Evolutionary conservation across 1,140 invertebrate genomes (phyloP).

Genomic region (Homarus americanus): DNA sequence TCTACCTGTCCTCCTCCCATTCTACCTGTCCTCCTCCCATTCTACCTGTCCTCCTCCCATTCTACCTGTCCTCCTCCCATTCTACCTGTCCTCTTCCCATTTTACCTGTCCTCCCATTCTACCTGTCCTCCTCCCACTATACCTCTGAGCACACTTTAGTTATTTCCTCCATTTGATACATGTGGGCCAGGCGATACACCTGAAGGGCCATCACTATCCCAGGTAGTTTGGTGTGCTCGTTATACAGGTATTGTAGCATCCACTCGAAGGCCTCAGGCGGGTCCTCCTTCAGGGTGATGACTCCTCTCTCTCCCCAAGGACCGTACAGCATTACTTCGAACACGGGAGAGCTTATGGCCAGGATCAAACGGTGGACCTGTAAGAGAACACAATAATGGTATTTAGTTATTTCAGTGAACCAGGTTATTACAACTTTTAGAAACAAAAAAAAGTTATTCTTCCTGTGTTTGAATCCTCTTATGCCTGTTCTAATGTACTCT

Average conservation of each 20-base stretch:
- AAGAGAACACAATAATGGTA: no score
- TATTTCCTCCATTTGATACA: not conserved
- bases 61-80: no score
- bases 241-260: not conserved
- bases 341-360: slow-evolving; percentile 32
- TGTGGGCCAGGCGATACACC: not conserved
- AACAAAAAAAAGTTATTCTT: no score
- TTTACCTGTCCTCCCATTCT: no score
- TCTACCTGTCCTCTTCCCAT: no score
- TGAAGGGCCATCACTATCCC: not conserved
- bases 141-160: not conserved
- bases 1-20: no score
- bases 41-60: no score
- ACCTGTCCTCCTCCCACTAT: no score
- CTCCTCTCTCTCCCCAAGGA: not conserved
- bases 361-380: slow-evolving; percentile 16
- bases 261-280: slow-evolving; percentile 14
- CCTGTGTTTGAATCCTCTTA: no score
- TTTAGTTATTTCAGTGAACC: not conserved
- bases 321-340: slow-evolving; percentile 14
- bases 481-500: no score
- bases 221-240: not conserved
- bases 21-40: no score
- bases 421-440: no score
- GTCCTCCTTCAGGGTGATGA: not conserved